Conservation (phyloP, 2,888 invertebrate genomes). For the Drosophila paranaensis region DNA sequence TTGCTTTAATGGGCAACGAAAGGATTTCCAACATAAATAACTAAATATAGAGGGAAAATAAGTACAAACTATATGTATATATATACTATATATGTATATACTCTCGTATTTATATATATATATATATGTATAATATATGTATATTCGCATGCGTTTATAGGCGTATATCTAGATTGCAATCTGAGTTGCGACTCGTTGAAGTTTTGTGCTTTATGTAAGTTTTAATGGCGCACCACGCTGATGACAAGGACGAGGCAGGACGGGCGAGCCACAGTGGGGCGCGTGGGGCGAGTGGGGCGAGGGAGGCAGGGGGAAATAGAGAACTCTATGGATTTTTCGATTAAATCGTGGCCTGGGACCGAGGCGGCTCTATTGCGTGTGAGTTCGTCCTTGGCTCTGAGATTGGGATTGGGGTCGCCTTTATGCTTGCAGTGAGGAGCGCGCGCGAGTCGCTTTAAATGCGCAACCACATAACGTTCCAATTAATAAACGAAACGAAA, state of each 20-base stretch:
- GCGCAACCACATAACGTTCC: constrained; percentile 64
- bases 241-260: constrained; percentile 23
- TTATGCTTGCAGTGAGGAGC: constrained; percentile 5
- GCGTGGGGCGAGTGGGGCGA: not conserved
- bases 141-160: not conserved
- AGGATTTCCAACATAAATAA: not conserved
- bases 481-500: constrained; percentile 69
- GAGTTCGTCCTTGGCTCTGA: constrained; percentile 37
- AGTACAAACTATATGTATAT: not conserved
- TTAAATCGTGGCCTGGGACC: constrained; percentile 51
- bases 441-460: constrained; percentile 32
- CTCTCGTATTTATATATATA: not conserved
- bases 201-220: constrained; percentile 57
- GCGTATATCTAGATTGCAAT: constrained; percentile 58
- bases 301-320: not conserved
- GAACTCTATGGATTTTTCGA: constrained; percentile 54
- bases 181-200: constrained; percentile 50
- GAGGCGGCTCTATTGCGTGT: constrained; percentile 48
- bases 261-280: not conserved
- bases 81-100: not conserved
- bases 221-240: constrained; percentile 57
- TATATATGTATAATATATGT: constrained; percentile 10
- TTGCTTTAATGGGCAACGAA: not conserved
- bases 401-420: constrained; percentile 18
- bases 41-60: not conserved